Base-by-base conservation (phyloP, 2,113 vertebrate genomes). In the Hiodon tergisus region DNA sequence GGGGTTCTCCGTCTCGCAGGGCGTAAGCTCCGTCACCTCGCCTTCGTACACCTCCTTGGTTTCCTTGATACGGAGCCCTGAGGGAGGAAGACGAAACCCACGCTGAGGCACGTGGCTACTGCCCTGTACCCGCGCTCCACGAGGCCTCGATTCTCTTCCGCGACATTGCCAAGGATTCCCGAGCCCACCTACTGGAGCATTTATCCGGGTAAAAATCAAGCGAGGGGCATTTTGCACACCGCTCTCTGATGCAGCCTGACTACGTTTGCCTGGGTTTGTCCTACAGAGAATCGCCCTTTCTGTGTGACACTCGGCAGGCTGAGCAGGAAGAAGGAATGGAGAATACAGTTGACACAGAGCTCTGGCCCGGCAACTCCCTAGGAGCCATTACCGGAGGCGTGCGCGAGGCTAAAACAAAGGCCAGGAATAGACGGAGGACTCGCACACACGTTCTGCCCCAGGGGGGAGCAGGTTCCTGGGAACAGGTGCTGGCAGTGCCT, bases 11-110 rank as follows among this genome's bases (percentile, higher is more conserved):
- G 97, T 99, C 91, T 99, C 97, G 79, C 96, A 98, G 0, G 97
- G 97, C 51, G 94, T 98, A 70, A 99, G 86, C 86, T 99, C 97
- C 11, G 96, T 99, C 86, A 99, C 97, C 87, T 99, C 97, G 2
- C 97, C 97, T 90, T 99, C 97, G 78, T 99, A 99, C 76, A 99
- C 97, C 78, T 99, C 97, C 84, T 99, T 99, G 50, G 97, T 99
- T 81, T 99, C 97, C 89, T 98, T 98, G 86, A 99, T 98, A 73
- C 97, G 91, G 75, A 99, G 80, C 2, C 97, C 97, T 99, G 82
- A 13, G 87, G 59, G 82, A 46, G 69, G 14, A 46, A 13, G 17
- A n/a, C 5, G 59, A 68, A 53, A 51, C 4, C 9, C 16, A 55
- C 3, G 10, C 4, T 59, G 11, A 71, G 3, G 31, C 31, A 31